These are phyloP conservation scores for Acanthaster planci DNA, from an alignment of 35 echinoderm and acorn worm genomes.

Conservation along the genomic window DNA sequence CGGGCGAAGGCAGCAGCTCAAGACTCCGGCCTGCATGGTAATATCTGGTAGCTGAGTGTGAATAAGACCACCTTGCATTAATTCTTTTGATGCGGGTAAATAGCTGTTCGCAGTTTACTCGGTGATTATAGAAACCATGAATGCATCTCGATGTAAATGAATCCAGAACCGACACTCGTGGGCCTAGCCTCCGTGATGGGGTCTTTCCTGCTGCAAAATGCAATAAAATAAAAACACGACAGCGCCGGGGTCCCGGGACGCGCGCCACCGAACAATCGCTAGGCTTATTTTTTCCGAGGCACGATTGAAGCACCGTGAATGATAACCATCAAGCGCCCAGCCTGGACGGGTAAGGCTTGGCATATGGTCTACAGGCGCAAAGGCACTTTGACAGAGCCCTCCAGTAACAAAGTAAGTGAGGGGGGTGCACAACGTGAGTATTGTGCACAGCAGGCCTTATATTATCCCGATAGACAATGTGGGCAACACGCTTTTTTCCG, in stretches of 20 bases:
- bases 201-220: slow-evolving; percentile 15
- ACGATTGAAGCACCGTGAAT: slow-evolving; percentile 51
- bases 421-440: slow-evolving; percentile 42
- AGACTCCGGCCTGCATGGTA: slow-evolving; percentile 19
- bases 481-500: slow-evolving; percentile 39
- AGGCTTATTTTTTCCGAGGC: slow-evolving; percentile 16
- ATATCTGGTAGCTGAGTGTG: slow-evolving; percentile 31
- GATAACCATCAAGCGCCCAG: slow-evolving; percentile 49
- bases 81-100: slow-evolving; percentile 31
- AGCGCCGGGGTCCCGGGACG: neutral
- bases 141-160: slow-evolving; percentile 35
- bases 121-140: slow-evolving; percentile 30
- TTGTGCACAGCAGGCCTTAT: slow-evolving; percentile 47
- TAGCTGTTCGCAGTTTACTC: slow-evolving; percentile 25
- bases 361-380: slow-evolving; percentile 51
- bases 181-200: slow-evolving; percentile 38
- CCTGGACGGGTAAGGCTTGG: slow-evolving; percentile 43
- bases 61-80: slow-evolving; percentile 31
- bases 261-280: slow-evolving; percentile 17
- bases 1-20: neutral
- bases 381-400: slow-evolving; percentile 42
- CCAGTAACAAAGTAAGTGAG: slow-evolving; percentile 62
- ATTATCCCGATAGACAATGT: slow-evolving; percentile 57
- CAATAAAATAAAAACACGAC: slow-evolving; percentile 34
- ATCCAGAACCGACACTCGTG: slow-evolving; percentile 12